Base-by-base conservation (phyloP, 2,888 invertebrate genomes). In the Andricus curvator region DNA sequence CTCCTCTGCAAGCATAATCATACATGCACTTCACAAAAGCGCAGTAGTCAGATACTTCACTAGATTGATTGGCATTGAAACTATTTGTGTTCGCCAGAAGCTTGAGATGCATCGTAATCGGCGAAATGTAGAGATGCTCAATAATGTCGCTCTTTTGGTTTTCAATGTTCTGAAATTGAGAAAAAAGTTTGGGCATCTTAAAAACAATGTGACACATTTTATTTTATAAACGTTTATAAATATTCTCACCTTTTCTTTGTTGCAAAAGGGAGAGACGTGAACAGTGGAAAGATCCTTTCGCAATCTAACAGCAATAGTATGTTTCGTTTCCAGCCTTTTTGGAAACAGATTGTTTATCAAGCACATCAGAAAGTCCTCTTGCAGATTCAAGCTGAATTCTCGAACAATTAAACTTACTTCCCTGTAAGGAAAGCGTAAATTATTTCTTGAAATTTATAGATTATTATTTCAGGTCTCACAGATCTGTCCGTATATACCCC, bases 21-120 rank as follows among this genome's bases (percentile, higher is more conserved):
- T 91, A 91, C 67, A 91, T 86, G 78, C 89, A 88, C 83, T 85
- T 85, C 85, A 93, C 81, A 85, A 89, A 74, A 83, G 86, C 86
- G 79, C 90, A 84, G 88, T 92, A 85, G 88, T 88, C 89, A n/a
- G 86, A 84, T 17, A 87, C 80, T 82, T 88, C 86, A 62, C 84
- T 83, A 62, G 82, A 80, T 78, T 86, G 81, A 77, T 85, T 81
- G 78, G 85, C 25, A 80, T 84, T 86, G 56, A 83, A 79, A 77
- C 89, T 89, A 22, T 91, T 90, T n/a, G 88, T 86, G 11, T 89
- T 89, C 9, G 90, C 90, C 65, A 91, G 94, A 85, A 96, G 93
- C 89, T 95, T 96, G 62, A 96, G 92, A 82, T 95, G 94, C 83
- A 96, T 86, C 88, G 95, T 94, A 11, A 95, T 88, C 0, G 95